phyloP scores from a whole-genome alignment of 1,140 invertebrate species.

The Phymorhynchus buccinoides region DNA sequence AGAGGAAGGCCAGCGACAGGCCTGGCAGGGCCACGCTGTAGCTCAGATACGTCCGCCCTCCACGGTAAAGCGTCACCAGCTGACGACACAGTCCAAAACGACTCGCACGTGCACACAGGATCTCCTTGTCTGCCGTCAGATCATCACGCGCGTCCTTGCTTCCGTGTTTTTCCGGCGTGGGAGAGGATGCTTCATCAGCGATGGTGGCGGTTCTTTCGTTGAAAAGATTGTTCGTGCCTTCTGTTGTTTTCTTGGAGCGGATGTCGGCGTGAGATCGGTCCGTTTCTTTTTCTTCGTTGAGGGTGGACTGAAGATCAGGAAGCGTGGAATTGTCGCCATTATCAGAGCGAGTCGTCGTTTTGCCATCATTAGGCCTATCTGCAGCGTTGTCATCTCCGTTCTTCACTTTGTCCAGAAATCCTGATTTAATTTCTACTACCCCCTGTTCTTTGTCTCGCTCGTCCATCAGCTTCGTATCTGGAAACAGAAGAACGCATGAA shows the following conservation, averaged over 20 bases:
- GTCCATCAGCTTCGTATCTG: not conserved
- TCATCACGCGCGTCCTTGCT: not conserved
- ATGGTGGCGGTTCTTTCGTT: not conserved
- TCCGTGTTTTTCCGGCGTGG: not conserved
- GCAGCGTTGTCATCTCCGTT: not conserved
- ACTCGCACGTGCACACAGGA: not conserved
- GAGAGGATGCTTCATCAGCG: not conserved
- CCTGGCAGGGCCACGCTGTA: conserved; percentile 74
- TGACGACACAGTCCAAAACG: not conserved
- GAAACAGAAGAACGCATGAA: too few relatives aligned
- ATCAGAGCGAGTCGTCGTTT: not conserved
- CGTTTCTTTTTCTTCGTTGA: not conserved
- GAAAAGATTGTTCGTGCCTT: not conserved
- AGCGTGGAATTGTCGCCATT: not conserved
- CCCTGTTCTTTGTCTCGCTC: not conserved
- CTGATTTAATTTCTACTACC: not conserved
- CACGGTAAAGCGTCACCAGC: conserved; percentile 57
- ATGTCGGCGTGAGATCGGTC: not conserved
- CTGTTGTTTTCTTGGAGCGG: not conserved
- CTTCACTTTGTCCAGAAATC: not conserved
- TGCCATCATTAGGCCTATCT: not conserved
- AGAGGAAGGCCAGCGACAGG: conserved; percentile 75
- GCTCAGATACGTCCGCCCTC: conserved; percentile 72
- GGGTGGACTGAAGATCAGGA: not conserved
- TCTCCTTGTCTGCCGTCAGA: not conserved